Evolutionary conservation across 2,888 invertebrate genomes (phyloP).

Genomic region (Helleia helle): DNA sequence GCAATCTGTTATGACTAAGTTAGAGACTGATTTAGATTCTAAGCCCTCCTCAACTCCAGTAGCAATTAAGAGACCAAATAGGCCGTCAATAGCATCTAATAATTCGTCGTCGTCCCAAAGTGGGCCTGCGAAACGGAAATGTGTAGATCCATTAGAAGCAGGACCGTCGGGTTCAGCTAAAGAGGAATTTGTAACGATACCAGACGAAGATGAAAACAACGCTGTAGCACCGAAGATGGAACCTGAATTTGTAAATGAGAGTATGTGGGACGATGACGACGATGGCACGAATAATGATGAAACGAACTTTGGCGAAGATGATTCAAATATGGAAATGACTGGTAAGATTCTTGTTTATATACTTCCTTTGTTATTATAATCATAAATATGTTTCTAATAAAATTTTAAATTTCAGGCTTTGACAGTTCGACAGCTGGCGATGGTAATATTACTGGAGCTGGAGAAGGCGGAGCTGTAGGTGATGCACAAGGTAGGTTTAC

Average conservation of each 20-base stretch:
- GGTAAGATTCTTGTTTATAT: no score
- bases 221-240: constrained; percentile 79
- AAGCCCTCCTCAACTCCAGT: constrained; percentile 76
- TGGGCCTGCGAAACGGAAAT: constrained; percentile 72
- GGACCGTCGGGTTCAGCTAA: constrained; percentile 73
- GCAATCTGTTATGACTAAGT: constrained; percentile 76
- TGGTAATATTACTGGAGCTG: constrained; percentile 63
- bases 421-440: constrained; percentile 68
- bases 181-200: constrained; percentile 70
- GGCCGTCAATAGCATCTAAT: constrained; percentile 76
- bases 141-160: constrained; percentile 76
- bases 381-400: background rate
- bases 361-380: background rate
- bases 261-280: constrained; percentile 75
- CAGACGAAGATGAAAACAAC: constrained; percentile 68
- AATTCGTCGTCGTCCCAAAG: constrained; percentile 74
- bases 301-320: constrained; percentile 77
- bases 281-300: constrained; percentile 77
- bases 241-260: constrained; percentile 78
- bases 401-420: constrained; percentile 40
- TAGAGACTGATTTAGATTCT: constrained; percentile 76
- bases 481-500: constrained; percentile 74
- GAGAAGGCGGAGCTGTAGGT: constrained; percentile 70
- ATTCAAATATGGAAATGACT: constrained; percentile 78
- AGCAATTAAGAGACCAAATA: constrained; percentile 78